Conservation (phyloP, 53 echinoderm and acorn worm genomes). For the Echinarachnius parma region DNA sequence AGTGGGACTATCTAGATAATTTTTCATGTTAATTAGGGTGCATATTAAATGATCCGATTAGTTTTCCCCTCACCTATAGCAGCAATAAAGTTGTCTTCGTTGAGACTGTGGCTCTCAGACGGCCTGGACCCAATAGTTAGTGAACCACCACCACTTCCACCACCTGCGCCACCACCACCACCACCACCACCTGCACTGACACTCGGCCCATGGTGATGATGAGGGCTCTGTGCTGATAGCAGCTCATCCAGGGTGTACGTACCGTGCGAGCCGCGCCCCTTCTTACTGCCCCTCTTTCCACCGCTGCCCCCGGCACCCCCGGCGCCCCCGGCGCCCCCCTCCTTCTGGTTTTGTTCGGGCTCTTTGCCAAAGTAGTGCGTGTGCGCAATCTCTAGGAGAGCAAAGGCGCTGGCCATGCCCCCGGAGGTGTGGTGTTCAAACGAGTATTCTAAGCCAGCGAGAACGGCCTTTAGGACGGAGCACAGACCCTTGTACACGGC, state of each 20-base stretch:
- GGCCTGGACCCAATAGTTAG: conserved; percentile 21
- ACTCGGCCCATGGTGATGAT: conserved; percentile 12
- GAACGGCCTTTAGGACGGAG: conserved; percentile 83
- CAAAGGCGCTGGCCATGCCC: conserved; percentile 93
- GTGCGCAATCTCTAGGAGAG: conserved; percentile 89
- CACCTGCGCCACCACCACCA: conserved; percentile 45
- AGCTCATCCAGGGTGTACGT: conserved; percentile 41
- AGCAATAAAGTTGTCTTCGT: conserved; percentile 93
- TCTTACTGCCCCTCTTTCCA: background rate
- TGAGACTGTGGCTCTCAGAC: conserved; percentile 72
- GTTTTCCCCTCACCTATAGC: conserved; percentile 86
- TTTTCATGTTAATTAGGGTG: too few species aligned
- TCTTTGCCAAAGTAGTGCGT: conserved; percentile 98
- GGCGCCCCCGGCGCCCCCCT: background rate
- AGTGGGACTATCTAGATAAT: too few species aligned
- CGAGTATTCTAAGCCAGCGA: conserved; percentile 84
- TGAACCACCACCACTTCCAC: conserved; percentile 63
- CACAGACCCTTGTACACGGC: conserved; percentile 91
- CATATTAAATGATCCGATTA: too few species aligned
- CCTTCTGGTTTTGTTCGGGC: conserved; percentile 23
- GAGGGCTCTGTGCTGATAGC: conserved; percentile 28
- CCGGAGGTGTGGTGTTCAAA: conserved; percentile 77
- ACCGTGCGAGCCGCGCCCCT: conserved; percentile 20
- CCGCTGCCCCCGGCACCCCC: background rate
- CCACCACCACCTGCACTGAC: too few species aligned